A percentile compares a stretch with the other conserved stretches of the same genome.
These are phyloP conservation scores for Leptopilina clavipes DNA, from an alignment of 1,140 invertebrate genomes.

Conservation along the genomic window DNA sequence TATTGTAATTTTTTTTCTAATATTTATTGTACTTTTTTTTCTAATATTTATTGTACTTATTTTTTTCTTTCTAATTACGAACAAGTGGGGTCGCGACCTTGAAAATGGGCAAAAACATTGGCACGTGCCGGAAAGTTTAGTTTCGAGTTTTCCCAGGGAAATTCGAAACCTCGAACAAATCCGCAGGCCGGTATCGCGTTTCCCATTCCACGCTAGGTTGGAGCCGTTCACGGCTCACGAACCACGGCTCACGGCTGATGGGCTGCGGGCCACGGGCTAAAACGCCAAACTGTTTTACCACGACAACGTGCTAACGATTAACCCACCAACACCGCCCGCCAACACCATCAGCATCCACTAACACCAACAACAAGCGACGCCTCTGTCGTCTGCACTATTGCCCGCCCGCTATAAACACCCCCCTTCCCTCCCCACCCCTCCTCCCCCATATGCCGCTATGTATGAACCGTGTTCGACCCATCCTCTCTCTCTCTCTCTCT, in stretches of 20 bases:
- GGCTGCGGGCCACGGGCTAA: conserved; percentile 54
- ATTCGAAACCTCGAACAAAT: conserved; percentile 42
- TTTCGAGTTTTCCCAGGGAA: conserved; percentile 42
- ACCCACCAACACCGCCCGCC: conserved; percentile 55
- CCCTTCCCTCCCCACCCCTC: too few species aligned
- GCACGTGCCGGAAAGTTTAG: conserved; percentile 41
- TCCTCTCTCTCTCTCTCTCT: conserved; percentile 50
- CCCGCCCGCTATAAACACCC: conserved; percentile 35
- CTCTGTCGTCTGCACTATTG: conserved; percentile 39
- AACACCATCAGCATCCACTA: conserved; percentile 36
- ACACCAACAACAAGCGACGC: conserved; percentile 45
- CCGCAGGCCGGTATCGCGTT: conserved; percentile 33
- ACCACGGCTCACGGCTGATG: conserved; percentile 36
- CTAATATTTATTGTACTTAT: too few species aligned
- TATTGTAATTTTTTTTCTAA: too few species aligned
- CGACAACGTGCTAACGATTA: conserved; percentile 71
- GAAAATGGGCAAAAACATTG: conserved; percentile 22
- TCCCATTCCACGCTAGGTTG: conserved; percentile 24
- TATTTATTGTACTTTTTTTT: too few species aligned
- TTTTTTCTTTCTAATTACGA: too few species aligned
- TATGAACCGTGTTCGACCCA: conserved; percentile 42
- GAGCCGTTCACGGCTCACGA: not conserved
- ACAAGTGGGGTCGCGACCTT: too few species aligned
- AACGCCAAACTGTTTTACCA: conserved; percentile 70
- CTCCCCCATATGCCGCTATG: conserved; percentile 40